Evolutionary conservation across 2,888 invertebrate species (phyloP), one percentile per base, ranked within the genome.

Genomic region (Matsumyia berberina): DNA sequence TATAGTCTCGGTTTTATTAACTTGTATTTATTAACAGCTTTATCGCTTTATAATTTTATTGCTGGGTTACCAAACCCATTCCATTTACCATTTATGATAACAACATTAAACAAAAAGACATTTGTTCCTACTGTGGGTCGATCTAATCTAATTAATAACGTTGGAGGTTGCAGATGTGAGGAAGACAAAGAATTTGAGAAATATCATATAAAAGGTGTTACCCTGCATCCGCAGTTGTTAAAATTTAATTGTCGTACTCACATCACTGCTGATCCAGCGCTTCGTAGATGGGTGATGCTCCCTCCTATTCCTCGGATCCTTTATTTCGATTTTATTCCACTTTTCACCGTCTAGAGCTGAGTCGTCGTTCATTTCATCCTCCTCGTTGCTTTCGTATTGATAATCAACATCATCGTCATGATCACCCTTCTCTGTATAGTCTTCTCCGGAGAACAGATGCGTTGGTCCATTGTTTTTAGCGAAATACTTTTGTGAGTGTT

Each of bases 311-410:
- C 89, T 83, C 44, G 89, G 88, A 86, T 90, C 90, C 78, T 89
- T 89, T 87, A 92, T 90, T 87, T 92, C 90, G 87, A 91, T 89
- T 87, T 92, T 88, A 87, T 92, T 88, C 91, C 91, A 87, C 88
- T 91, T 86, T 83, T 92, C 89, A 85, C 91, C 87, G 87, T 90
- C 60, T 6, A 58, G 57, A 86, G 92, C 87, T 88, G 91, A 85
- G 85, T 90, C 81, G 86, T 90, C 86, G 57, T 90, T 83, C 77
- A 90, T 87, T 53, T 91, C 88, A 87, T 90, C 89, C 86, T 89
- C 88, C 88, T 88, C 86, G 6, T 78, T 78, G 70, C 67, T 80
- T 87, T 87, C 77, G 87, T 88, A 85, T 86, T 89, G 86, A 58
- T 87, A 85, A 86, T 88, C 81, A 83, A 86, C 74, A 60, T 87